These are phyloP conservation scores for Potamarius usumacintae DNA, from an alignment of 2,113 vertebrate genomes.

Conservation along the genomic window DNA sequence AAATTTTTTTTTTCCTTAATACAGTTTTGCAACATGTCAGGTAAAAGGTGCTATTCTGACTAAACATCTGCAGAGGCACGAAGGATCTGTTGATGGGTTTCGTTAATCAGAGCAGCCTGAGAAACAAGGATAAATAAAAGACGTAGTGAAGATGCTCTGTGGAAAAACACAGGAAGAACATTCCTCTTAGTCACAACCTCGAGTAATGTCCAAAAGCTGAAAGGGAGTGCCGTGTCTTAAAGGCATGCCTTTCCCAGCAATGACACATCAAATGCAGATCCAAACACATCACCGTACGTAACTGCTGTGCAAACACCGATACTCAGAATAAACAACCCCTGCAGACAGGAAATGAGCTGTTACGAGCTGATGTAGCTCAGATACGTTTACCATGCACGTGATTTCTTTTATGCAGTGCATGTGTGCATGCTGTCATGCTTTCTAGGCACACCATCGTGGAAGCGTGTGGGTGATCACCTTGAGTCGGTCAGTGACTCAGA, in stretches of 20 bases:
- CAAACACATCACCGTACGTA: neutral
- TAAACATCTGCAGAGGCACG: constrained; percentile 44
- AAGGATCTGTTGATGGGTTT: constrained; percentile 68
- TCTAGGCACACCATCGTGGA: constrained; percentile 44
- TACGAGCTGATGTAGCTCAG: neutral
- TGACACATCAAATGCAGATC: constrained; percentile 23
- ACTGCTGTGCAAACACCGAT: constrained; percentile 21
- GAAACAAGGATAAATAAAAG: constrained; percentile 69
- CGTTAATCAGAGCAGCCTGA: constrained; percentile 73
- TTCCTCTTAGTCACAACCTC: constrained; percentile 33
- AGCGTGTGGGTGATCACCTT: constrained; percentile 83
- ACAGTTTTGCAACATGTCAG: constrained; percentile 63
- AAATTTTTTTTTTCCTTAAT: constrained; percentile 65
- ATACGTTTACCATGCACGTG: constrained; percentile 33
- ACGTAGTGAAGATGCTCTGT: constrained; percentile 16
- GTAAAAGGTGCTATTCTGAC: constrained; percentile 49
- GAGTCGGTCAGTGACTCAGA: constrained; percentile 77
- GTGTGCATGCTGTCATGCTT: neutral
- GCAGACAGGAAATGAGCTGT: neutral
- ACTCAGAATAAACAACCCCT: neutral
- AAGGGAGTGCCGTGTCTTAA: constrained; percentile 8
- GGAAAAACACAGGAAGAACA: constrained; percentile 55
- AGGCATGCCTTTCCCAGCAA: constrained; percentile 15
- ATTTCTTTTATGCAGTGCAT: neutral
- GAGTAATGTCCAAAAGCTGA: neutral